phyloP scores from a whole-genome alignment of 2,797 vertebrate genomes.

The Caiman crocodilus region DNA sequence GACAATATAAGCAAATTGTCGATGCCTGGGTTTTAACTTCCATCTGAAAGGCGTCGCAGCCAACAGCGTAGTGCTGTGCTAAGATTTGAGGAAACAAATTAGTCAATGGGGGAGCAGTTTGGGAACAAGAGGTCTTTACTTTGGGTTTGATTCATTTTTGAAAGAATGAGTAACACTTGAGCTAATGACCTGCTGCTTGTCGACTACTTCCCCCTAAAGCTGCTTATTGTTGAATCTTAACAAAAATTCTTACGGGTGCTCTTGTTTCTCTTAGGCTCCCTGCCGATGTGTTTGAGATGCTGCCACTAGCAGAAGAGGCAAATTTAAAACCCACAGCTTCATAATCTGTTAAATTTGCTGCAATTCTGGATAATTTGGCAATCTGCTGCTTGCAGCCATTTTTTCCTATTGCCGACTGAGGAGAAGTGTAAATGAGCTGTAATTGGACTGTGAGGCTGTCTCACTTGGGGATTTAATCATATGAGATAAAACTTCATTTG shows the following conservation, averaged over 20 bases:
- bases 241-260: neutral
- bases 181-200: neutral
- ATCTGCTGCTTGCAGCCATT: neutral
- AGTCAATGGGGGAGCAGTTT: neutral
- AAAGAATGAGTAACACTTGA: rapidly evolving
- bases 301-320: neutral
- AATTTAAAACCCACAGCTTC: neutral
- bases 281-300: too few species aligned
- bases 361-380: neutral
- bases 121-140: neutral
- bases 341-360: neutral
- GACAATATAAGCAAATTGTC: neutral
- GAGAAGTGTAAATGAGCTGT: neutral
- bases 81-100: neutral
- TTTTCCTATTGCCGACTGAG: neutral
- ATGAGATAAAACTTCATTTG: neutral
- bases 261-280: neutral
- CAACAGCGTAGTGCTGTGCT: neutral
- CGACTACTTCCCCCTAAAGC: rapidly evolving
- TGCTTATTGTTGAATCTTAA: neutral
- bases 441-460: neutral
- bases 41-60: neutral
- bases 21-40: neutral
- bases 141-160: neutral
- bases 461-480: neutral